Percentiles rank a stretch among this genome's conserved stretches.
phyloP scores from a whole-genome alignment of 1,140 invertebrate species.

The Trinorchestia longiramus region DNA sequence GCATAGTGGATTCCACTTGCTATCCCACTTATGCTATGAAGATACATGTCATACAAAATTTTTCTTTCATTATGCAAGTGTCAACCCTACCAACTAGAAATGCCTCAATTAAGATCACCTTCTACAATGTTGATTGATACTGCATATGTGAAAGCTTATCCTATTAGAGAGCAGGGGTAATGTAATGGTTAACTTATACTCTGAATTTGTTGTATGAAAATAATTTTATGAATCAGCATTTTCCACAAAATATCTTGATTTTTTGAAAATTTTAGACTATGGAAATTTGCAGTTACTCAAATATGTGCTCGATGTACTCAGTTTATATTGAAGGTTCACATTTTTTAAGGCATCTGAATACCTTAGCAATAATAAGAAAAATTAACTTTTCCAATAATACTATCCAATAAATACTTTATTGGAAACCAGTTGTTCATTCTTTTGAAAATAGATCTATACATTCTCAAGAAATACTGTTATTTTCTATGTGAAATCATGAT shows the following conservation, averaged over 20 bases:
- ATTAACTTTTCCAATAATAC: neutral
- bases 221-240: no score
- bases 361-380: neutral
- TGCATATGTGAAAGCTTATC: neutral
- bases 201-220: no score
- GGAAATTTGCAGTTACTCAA: neutral
- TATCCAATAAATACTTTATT: neutral
- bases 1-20: no score
- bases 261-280: neutral
- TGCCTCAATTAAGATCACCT: neutral
- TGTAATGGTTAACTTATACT: no score
- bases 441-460: neutral
- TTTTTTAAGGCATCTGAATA: neutral
- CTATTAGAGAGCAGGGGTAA: neutral
- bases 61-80: neutral
- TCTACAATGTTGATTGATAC: neutral
- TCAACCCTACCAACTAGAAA: neutral
- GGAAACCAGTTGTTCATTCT: no score
- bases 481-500: neutral
- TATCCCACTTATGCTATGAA: no score
- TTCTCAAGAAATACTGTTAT: neutral
- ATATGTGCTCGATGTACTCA: neutral
- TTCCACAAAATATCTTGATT: neutral
- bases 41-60: neutral
- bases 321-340: neutral